Base-by-base conservation (phyloP, 1,140 invertebrate genomes). In the Helicoverpa zea region DNA sequence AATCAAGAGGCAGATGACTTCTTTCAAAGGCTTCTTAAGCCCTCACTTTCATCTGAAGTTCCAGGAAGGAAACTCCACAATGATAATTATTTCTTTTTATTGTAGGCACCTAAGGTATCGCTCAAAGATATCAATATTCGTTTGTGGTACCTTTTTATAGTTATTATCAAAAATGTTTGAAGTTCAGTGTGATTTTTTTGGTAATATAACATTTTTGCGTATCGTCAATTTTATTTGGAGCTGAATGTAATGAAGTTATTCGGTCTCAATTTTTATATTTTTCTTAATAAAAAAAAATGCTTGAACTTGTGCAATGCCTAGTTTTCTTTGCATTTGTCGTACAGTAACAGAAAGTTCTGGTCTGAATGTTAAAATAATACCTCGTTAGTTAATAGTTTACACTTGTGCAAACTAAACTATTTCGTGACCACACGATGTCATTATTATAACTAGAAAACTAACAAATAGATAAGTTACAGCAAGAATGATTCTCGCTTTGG, bases 11-110 rank as follows among this genome's bases (percentile, higher is more conserved):
- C 82, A 84, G 86, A 87, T 88, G 89, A 91, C 84, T 92, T 89
- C 87, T 90, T 91, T 91, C 85, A 87, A 90, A 79, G 88, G 89
- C 84, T 91, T 92, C 91, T 63, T 92, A 94, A 94, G 92, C 92
- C 84, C 89, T 92, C 89, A 89, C 90, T 94, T 94, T 94, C 91
- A 92, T 92, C 86, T 89, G 85, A 82, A 85, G 82, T 85, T 83
- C 83, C 58, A 52, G 70, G 47, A 73, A 23, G 43, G 81, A 66
- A 56, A 66, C 12, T 78, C 56, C 30, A 83, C 82, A 78, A 83
- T 83, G 66, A 82, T 88, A 86, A 89, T 89, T 87, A 85, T 83
- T 29, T 75, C 56, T 79, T 68, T 58, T 64, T 54, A 58, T 79
- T 52, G n/a, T 68, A 54, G 43, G 43, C 43, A 49, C 16, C 11